Evolutionary conservation across 2,797 vertebrate genomes (phyloP).

Genomic region (Cyclopterus lumpus): DNA sequence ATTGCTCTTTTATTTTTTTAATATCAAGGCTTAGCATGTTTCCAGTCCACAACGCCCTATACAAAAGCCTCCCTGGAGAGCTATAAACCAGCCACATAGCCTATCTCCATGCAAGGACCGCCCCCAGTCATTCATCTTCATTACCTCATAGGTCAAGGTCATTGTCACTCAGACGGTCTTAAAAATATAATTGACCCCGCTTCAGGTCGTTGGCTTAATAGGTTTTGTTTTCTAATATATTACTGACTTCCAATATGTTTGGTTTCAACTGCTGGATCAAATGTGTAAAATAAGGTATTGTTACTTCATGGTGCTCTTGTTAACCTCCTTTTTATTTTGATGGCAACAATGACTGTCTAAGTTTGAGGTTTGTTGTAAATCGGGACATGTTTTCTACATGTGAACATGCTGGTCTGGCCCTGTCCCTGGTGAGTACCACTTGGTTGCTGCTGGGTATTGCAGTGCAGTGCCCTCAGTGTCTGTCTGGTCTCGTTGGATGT

Average conservation of each 20-base stretch:
- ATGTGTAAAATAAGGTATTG: neutral
- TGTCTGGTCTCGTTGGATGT: conserved; percentile 31
- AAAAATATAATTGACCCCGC: conserved; percentile 49
- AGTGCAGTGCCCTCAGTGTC: conserved; percentile 20
- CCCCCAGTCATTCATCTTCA: conserved; percentile 62
- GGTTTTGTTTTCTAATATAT: conserved; percentile 40
- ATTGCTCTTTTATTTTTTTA: neutral
- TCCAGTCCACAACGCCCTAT: conserved; percentile 19
- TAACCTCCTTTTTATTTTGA: neutral
- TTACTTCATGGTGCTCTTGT: neutral
- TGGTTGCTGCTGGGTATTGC: neutral
- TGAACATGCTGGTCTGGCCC: neutral
- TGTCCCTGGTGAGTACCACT: neutral
- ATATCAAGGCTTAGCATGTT: conserved; percentile 33
- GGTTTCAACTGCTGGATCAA: conserved; percentile 13
- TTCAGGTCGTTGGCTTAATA: conserved; percentile 33
- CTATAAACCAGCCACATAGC: conserved; percentile 41
- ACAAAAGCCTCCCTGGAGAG: conserved; percentile 50
- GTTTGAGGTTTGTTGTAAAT: neutral
- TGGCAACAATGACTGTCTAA: neutral
- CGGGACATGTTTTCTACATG: neutral
- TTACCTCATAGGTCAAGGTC: conserved; percentile 61
- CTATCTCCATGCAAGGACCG: conserved; percentile 23
- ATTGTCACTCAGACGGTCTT: conserved; percentile 50
- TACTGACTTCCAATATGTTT: conserved; percentile 24